Evolutionary conservation across 2,888 invertebrate genomes (phyloP), one percentile per base, ranked within the genome.

Genomic region (Caenorhabditis becei): DNA sequence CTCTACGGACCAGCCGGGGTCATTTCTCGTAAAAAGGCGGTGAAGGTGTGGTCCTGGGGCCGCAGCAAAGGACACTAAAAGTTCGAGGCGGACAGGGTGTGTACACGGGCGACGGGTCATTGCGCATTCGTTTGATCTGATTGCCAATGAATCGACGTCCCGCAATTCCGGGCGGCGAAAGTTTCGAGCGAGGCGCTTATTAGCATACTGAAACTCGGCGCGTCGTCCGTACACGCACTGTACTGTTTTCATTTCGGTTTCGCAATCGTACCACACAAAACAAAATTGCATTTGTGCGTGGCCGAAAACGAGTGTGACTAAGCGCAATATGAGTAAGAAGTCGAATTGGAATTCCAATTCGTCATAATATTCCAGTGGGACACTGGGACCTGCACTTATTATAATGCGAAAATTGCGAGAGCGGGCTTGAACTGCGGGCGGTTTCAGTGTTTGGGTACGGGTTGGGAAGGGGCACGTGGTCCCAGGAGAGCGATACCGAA

Each of bases 401-500:
- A 49, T 49, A 49, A 49, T 49, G 14, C 49, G 49, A 49, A 49
- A 49, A 49, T 49, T 49, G n/a, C n/a, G n/a, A n/a, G 49, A 49
- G 49, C 49, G 24, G 24, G 24, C 47, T 18, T 7, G 51, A 14
- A 71, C 53, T 62, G 62, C 24, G 59, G 69, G 32, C 53, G 47
- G 41, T 44, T 47, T 51, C 28, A 41, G 41, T 41, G 14, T n/a
- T n/a, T 41, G 24, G 53, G 59, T 16, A 5, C 8, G 61, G 37
- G 53, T 0, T 20, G 24, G 51, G 28, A 37, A 44, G 1, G 37
- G 44, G 63, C 14, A 63, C 53, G 23, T 58, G 72, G 66, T 66
- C 74, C 74, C 74, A 65, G 65, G 74, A 74, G 74, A 74, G 65
- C 74, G 74, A 74, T 74, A 74, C 56, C 24, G 63, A 74, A 74